Evolutionary conservation across 2,113 vertebrate genomes (phyloP).

Genomic region (Eidolon helvum): DNA sequence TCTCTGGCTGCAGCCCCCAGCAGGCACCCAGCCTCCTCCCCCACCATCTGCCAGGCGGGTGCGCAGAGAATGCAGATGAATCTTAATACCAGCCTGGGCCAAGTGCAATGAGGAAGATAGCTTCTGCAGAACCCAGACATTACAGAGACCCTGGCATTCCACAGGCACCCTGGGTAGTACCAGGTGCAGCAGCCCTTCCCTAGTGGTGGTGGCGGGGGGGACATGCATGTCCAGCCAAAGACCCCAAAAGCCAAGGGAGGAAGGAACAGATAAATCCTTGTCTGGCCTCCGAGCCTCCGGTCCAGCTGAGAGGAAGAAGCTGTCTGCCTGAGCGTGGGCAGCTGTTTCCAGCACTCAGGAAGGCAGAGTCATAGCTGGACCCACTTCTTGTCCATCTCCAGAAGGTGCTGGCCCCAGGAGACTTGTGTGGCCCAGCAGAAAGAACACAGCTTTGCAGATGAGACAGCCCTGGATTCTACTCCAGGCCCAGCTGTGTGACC

Average conservation of each 20-base stretch:
- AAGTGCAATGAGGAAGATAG: slow-evolving; percentile 67
- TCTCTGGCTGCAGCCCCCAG: slow-evolving; percentile 65
- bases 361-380: slow-evolving; percentile 11
- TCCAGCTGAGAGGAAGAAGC: slow-evolving; percentile 50
- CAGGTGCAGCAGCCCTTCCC: background rate
- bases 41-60: slow-evolving; percentile 78
- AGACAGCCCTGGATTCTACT: background rate
- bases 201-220: background rate
- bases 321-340: slow-evolving; percentile 61
- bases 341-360: background rate
- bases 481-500: slow-evolving; percentile 67
- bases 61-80: slow-evolving; percentile 77
- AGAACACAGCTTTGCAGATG: background rate
- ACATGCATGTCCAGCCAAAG: background rate
- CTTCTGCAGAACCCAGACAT: slow-evolving; percentile 46
- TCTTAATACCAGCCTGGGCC: slow-evolving; percentile 75
- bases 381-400: slow-evolving; percentile 34
- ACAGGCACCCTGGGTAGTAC: background rate
- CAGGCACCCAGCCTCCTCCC: slow-evolving; percentile 74
- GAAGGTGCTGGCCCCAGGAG: slow-evolving; percentile 35
- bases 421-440: background rate
- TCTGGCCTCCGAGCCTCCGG: slow-evolving; percentile 45
- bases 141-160: background rate
- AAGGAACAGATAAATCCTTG: slow-evolving; percentile 10
- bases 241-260: background rate